phyloP scores from a whole-genome alignment of 2,888 invertebrate species.

The Rhingia rostrata region DNA sequence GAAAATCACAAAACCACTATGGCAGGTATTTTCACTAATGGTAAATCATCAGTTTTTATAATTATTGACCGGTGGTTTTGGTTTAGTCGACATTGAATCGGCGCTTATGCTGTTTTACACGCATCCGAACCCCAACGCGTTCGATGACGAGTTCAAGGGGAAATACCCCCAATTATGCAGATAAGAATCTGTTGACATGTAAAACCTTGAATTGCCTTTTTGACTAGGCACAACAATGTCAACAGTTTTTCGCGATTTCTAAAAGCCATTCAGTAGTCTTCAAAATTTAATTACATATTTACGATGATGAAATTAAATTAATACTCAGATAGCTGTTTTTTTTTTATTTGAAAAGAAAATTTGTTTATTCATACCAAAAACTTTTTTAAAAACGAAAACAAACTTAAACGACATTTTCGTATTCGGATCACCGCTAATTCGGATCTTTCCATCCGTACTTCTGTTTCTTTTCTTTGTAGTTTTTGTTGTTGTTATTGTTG shows the following conservation, averaged over 20 bases:
- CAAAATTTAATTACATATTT: neutral
- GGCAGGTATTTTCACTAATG: constrained; percentile 41
- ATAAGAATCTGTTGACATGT: constrained; percentile 38
- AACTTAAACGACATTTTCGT: neutral
- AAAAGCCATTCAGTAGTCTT: neutral
- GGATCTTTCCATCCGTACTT: constrained; percentile 81
- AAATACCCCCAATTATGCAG: constrained; percentile 42
- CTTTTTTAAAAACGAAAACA: neutral
- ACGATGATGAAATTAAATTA: neutral
- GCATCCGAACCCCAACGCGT: neutral
- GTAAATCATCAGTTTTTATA: constrained; percentile 46
- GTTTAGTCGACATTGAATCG: constrained; percentile 41
- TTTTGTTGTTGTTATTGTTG: constrained; percentile 76
- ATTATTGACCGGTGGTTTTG: constrained; percentile 31
- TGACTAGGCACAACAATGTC: constrained; percentile 18
- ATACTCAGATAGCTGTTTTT: constrained; percentile 23
- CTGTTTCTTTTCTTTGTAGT: constrained; percentile 78
- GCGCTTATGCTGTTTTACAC: neutral
- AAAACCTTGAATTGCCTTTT: constrained; percentile 43
- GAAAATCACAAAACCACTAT: constrained; percentile 14
- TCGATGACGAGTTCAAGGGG: constrained; percentile 61
- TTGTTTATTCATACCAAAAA: constrained; percentile 8
- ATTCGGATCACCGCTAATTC: constrained; percentile 74
- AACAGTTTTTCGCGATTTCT: constrained; percentile 4
- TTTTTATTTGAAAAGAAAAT: constrained; percentile 15